phyloP scores from a whole-genome alignment of 2,113 vertebrate species.

The Chauna torquata region DNA sequence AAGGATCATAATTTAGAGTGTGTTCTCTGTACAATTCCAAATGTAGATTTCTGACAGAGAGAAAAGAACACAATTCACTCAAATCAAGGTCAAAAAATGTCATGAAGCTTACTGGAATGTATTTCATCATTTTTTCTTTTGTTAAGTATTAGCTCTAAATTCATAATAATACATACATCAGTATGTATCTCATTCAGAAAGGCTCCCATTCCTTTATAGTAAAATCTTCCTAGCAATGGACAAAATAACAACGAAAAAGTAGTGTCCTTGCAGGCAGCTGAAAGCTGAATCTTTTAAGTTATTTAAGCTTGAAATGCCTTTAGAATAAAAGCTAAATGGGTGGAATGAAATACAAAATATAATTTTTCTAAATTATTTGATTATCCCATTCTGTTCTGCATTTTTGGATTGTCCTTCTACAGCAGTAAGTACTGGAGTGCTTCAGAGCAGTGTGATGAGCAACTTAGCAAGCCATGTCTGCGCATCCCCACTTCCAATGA shows the following conservation, averaged over 20 bases:
- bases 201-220: neutral
- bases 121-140: neutral
- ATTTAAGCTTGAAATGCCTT: neutral
- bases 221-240: neutral
- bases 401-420: neutral
- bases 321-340: neutral
- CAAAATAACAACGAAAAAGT: neutral
- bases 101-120: neutral
- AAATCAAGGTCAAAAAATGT: neutral
- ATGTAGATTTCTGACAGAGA: neutral
- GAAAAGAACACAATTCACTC: neutral
- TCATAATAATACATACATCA: neutral
- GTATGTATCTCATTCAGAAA: neutral
- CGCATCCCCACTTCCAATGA: neutral
- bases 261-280: neutral
- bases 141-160: neutral
- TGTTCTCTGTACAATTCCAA: neutral
- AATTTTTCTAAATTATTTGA: neutral
- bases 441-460: neutral
- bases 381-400: neutral
- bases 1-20: slow-evolving; percentile 53
- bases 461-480: neutral
- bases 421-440: neutral
- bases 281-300: neutral
- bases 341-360: neutral